Evolutionary conservation across 2,113 vertebrate species (phyloP), one percentile per base, ranked within the genome.

Genomic region (Colaptes auratus): DNA sequence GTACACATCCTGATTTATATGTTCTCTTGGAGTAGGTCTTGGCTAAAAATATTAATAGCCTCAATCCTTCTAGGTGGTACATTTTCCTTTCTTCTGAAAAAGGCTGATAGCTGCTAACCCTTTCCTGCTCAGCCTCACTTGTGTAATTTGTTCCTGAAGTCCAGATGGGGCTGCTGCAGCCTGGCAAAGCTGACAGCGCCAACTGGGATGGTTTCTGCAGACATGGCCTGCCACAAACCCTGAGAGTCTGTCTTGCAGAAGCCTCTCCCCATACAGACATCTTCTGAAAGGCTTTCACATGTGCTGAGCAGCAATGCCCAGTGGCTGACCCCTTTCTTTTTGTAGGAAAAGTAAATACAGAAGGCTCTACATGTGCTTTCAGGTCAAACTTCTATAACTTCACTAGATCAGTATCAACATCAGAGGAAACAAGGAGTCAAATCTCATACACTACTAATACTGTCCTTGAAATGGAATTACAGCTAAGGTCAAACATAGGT

Each of bases 241-340:
- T 10, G 56, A 27, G n/a, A 4, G 4, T 78, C 21, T 67, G 36
- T 82, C 61, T 46, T 72, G 58, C 56, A 90, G 63, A 7, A 3
- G 33, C 5, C 0, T 70, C 9, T 8, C 6, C 15, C 16, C 5
- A 25, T 13, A 53, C 0, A 64, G 27, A 44, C 17, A 50, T 36
- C 36, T 85, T 58, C 48, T 36, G 66, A 76, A n/a, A 60, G 52
- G 15, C 15, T n/a, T 25, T 70, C 21, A 20, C 16, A 46, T 2
- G 6, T 7, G 3, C 66, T 72, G 59, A 79, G 33, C 53, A 65
- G 48, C 27, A 60, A 82, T 64, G 36, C 48, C 74, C 30, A 9
- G 21, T 11, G 28, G 31, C 18, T 53, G 67, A 46, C 7, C 6
- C 14, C 21, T 39, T 75, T 74, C 24, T 46, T 13, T 35, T 74